A percentile compares a stretch with the other conserved stretches of the same genome.
These are phyloP conservation scores for Nebria salina DNA, from an alignment of 2,888 invertebrate species.

Conservation along the genomic window DNA sequence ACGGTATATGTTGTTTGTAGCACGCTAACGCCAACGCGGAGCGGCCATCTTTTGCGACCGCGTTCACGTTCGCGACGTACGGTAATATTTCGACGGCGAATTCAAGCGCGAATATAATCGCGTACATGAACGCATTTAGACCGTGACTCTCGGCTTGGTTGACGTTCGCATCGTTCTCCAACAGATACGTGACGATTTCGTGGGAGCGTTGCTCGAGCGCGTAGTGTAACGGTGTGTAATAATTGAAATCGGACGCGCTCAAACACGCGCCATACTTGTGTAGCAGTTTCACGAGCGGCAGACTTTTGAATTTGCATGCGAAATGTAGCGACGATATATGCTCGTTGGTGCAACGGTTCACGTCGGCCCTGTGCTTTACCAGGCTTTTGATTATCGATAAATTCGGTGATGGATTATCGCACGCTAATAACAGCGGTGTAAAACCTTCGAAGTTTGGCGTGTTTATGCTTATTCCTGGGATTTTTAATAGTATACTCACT, in stretches of 20 bases:
- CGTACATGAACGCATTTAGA: slow-evolving; percentile 26
- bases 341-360: slow-evolving; percentile 24
- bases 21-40: slow-evolving; percentile 22
- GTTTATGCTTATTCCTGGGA: slow-evolving; percentile 15
- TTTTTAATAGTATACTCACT: slow-evolving; percentile 11
- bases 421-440: slow-evolving; percentile 27
- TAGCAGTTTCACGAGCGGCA: slow-evolving; percentile 13
- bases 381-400: slow-evolving; percentile 6
- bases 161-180: slow-evolving; percentile 21
- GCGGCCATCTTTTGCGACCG: neutral
- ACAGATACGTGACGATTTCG: slow-evolving; percentile 6
- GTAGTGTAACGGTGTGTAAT: slow-evolving; percentile 25
- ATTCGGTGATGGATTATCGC: neutral
- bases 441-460: slow-evolving; percentile 23
- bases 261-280: slow-evolving; percentile 12
- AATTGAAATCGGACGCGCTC: slow-evolving; percentile 23
- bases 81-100: slow-evolving; percentile 21
- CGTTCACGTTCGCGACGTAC: slow-evolving; percentile 12
- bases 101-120: neutral
- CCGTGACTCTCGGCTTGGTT: slow-evolving; percentile 7
- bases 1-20: neutral
- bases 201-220: slow-evolving; percentile 13
- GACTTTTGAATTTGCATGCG: slow-evolving; percentile 11
- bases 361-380: slow-evolving; percentile 18
- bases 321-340: slow-evolving; percentile 21